Evolutionary conservation across 2,113 vertebrate genomes (phyloP), one percentile per base, ranked within the genome.

Genomic region (Myrmecophaga tridactyla): DNA sequence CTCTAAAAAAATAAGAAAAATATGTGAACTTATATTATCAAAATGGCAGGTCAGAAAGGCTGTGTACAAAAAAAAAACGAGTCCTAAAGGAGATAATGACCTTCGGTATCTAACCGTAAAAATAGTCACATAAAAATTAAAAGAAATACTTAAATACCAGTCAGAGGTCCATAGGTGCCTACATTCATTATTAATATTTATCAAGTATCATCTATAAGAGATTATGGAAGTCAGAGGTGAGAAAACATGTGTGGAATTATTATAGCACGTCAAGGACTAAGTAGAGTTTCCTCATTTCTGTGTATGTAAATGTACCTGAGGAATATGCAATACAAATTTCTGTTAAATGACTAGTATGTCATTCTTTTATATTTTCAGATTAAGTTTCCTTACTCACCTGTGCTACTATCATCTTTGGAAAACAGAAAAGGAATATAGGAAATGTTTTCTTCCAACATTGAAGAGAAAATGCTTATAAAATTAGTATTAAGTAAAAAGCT

Each of bases 181-280:
- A 25, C 8, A 69, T 75, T 78, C 87, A 15, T 29, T 46, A 60
- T 84, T 93, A 77, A 84, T 92, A 84, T 72, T 95, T 84, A 77
- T 18, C 73, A 91, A 14, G 34, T 70, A 36, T 80, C 27, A n/a
- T 72, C 58, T 80, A 46, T 84, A 67, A n/a, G 25, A 92, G 6
- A 72, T 84, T 80, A 69, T 31, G 67, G 18, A 53, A 89, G 18
- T 78, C 39, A 92, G 9, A 90, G 11, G 69, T 90, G 58, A 96
- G 29, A 65, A 4, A 70, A n/a, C 4, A 94, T 2, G 14, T 80
- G 1, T 72, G 53, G 18, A 92, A 80, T 48, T 56, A 95, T 76
- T 27, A 56, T 3, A 81, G 5, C 2, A 31, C 60, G 27, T 70
- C 43, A 90, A 69, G 7, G 11, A 3, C 17, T 90, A 48, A 69